Percentiles rank a stretch among this genome's conserved stretches.
Evolutionary conservation across 2,888 invertebrate genomes (phyloP).

Genomic region (Syrista parreyssii): DNA sequence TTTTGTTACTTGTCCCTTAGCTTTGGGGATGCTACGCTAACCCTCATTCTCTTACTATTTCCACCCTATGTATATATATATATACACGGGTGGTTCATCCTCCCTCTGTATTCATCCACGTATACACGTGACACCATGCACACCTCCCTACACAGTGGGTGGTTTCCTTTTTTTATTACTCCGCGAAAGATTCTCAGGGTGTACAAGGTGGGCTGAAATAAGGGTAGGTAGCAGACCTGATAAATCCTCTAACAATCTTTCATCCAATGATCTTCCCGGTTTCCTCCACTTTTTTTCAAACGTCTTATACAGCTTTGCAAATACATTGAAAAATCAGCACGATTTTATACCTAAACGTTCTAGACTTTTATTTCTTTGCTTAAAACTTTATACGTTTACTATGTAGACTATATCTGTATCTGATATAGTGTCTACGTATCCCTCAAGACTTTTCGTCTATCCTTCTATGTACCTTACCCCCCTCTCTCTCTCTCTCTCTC

Average conservation of each 20-base stretch:
- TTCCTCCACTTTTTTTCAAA: not conserved
- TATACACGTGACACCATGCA: not conserved
- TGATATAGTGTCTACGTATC: conserved; percentile 27
- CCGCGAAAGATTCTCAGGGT: conserved; percentile 15
- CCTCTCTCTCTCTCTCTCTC: not conserved
- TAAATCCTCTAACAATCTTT: not conserved
- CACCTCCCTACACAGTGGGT: conserved; percentile 25
- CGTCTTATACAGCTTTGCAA: not conserved
- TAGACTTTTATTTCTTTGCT: not conserved
- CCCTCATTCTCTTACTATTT: not conserved
- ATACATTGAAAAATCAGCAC: not conserved
- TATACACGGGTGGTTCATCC: not conserved
- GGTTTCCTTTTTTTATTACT: conserved; percentile 36
- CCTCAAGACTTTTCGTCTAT: conserved; percentile 19
- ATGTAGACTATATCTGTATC: not conserved
- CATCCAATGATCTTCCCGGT: not conserved
- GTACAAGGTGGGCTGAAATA: not conserved
- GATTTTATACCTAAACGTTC: not conserved
- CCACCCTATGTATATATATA: not conserved
- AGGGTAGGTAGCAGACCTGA: not conserved
- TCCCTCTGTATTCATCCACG: not conserved
- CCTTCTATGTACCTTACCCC: conserved; percentile 2
- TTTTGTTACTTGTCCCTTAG: conserved; percentile 45
- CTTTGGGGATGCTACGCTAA: not conserved
- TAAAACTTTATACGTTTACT: not conserved